phyloP scores from a whole-genome alignment of 2,113 vertebrate genomes.

The Dolichallabes microphthalmus region DNA sequence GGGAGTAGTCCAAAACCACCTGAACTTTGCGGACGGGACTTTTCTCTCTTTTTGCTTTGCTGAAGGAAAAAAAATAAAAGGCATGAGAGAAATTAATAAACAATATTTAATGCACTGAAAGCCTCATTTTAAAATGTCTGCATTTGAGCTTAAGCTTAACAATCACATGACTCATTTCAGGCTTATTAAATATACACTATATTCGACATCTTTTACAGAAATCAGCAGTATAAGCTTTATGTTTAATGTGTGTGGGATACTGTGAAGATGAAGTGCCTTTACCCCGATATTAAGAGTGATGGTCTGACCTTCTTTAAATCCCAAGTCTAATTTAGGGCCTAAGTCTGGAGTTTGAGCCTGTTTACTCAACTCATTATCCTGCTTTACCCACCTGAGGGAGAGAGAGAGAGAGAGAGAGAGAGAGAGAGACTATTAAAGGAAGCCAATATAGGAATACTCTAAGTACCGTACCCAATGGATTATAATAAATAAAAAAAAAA shows the following conservation, averaged over 20 bases:
- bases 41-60: constrained; percentile 86
- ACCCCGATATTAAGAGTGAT: constrained; percentile 97
- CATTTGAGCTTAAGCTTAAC: not conserved
- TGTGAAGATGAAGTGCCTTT: constrained; percentile 25
- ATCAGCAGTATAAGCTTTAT: not conserved
- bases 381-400: constrained; percentile 87
- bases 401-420: constrained; percentile 17
- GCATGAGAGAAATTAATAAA: not conserved
- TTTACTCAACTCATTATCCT: constrained; percentile 85
- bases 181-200: not conserved
- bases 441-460: not conserved
- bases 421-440: not conserved
- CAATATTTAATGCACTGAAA: not conserved
- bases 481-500: not conserved
- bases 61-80: constrained; percentile 56
- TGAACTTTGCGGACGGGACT: constrained; percentile 76
- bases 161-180: not conserved
- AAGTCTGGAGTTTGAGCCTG: constrained; percentile 83
- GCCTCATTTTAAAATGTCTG: not conserved
- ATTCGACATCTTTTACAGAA: not conserved
- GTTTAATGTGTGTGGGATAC: not conserved
- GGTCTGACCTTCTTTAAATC: constrained; percentile 97
- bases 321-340: constrained; percentile 89
- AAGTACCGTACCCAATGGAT: not conserved
- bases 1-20: constrained; percentile 85